Conservation (phyloP, 2,888 invertebrate species). For the Osmoderma eremita region DNA sequence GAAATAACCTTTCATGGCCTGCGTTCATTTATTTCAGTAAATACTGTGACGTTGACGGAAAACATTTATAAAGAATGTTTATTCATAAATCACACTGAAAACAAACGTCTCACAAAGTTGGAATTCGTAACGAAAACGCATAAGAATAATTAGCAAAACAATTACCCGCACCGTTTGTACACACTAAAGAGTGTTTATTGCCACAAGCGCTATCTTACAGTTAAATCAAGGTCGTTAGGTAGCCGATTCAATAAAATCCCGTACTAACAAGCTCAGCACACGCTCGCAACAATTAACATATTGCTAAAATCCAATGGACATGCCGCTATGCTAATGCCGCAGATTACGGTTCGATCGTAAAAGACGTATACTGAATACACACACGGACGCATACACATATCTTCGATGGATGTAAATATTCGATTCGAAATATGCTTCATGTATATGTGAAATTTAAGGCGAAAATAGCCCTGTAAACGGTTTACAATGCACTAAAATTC, state of each 20-base stretch:
- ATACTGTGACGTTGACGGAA: too few species aligned
- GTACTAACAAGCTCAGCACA: background rate
- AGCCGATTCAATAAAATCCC: background rate
- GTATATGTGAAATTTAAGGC: background rate
- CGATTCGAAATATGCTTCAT: too few species aligned
- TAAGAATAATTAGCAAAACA: background rate
- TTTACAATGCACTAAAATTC: background rate
- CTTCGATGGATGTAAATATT: too few species aligned
- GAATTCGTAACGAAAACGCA: too few species aligned
- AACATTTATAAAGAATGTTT: too few species aligned
- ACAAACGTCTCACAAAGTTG: background rate
- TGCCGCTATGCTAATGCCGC: conserved; percentile 10
- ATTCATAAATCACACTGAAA: background rate
- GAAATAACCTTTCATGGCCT: too few species aligned
- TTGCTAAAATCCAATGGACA: background rate
- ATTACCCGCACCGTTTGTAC: conserved; percentile 2
- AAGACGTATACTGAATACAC: background rate
- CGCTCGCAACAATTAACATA: conserved; percentile 3
- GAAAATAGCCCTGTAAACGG: conserved; percentile 7
- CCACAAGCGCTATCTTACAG: conserved; percentile 20
- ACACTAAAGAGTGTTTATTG: conserved; percentile 13
- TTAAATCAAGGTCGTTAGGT: conserved; percentile 22
- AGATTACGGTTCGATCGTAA: conserved; percentile 1
- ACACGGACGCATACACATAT: background rate
- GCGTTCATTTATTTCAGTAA: too few species aligned